phyloP scores from a whole-genome alignment of 2,888 invertebrate genomes.

The Chamaedrilus cognettii region DNA sequence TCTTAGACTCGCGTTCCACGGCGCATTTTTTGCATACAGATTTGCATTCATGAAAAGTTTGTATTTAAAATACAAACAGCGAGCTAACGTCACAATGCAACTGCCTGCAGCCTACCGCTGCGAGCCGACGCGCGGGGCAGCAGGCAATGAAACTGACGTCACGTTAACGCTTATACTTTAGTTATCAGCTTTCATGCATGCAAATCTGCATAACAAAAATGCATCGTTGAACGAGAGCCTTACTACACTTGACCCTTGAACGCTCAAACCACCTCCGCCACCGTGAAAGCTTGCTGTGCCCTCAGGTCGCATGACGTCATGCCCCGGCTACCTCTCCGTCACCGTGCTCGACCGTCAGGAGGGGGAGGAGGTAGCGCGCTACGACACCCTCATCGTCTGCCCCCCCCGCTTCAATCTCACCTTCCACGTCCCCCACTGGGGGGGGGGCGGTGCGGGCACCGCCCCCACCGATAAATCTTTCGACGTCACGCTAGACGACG shows the following conservation, averaged over 20 bases:
- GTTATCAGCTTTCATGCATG: neutral
- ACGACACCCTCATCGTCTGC: neutral
- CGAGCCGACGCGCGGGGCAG: too few species aligned
- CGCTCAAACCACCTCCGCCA: too few species aligned
- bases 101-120: too few species aligned
- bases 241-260: too few species aligned
- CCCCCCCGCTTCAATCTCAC: neutral
- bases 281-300: neutral
- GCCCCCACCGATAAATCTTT: neutral
- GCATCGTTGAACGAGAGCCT: neutral
- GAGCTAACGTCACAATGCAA: too few species aligned
- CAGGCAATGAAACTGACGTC: too few species aligned
- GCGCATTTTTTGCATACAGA: too few species aligned
- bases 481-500: neutral
- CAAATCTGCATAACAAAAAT: neutral
- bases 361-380: neutral
- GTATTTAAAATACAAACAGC: too few species aligned
- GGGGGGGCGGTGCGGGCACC: neutral
- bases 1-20: too few species aligned
- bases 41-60: too few species aligned
- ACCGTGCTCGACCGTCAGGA: neutral
- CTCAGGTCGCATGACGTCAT: neutral
- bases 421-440: neutral
- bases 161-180: too few species aligned
- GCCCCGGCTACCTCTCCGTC: constrained; percentile 1